Evolutionary conservation across 2,797 vertebrate species (phyloP).

Genomic region (Phoeniculus purpureus): DNA sequence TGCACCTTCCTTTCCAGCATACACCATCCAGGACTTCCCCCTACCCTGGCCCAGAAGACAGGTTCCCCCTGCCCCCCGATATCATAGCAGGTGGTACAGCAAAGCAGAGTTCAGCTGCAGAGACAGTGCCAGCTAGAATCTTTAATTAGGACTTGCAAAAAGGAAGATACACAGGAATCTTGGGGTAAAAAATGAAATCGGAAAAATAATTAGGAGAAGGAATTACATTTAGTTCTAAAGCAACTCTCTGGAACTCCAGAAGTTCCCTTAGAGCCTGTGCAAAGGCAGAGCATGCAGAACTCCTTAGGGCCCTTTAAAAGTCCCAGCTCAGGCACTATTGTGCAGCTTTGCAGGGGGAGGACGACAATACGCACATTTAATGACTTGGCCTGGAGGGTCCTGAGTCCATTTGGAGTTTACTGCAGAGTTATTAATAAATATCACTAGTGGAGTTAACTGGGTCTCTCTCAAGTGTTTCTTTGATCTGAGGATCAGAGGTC

Average conservation of each 20-base stretch:
- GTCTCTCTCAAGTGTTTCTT: neutral
- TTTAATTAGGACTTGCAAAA: neutral
- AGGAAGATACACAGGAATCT: neutral
- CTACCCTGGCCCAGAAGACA: neutral
- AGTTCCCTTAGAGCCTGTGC: neutral
- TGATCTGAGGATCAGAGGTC: neutral
- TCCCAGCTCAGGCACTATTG: neutral
- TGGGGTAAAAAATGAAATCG: neutral
- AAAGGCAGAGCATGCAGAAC: neutral
- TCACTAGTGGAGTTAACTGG: neutral
- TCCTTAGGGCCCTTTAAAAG: neutral
- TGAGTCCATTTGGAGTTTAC: neutral
- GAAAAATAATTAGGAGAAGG: neutral
- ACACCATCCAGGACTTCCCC: neutral
- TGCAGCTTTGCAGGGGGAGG: neutral
- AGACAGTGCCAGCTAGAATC: neutral
- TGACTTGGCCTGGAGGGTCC: neutral
- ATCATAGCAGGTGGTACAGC: neutral
- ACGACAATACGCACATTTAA: neutral
- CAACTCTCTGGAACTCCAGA: neutral
- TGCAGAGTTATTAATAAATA: neutral
- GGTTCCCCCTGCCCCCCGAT: neutral
- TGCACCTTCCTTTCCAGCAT: neutral
- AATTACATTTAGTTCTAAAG: neutral
- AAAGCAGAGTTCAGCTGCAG: neutral